Evolutionary conservation across 2,113 vertebrate genomes (phyloP), one percentile per base, ranked within the genome.

Genomic region (Nothoprocta pentlandii): DNA sequence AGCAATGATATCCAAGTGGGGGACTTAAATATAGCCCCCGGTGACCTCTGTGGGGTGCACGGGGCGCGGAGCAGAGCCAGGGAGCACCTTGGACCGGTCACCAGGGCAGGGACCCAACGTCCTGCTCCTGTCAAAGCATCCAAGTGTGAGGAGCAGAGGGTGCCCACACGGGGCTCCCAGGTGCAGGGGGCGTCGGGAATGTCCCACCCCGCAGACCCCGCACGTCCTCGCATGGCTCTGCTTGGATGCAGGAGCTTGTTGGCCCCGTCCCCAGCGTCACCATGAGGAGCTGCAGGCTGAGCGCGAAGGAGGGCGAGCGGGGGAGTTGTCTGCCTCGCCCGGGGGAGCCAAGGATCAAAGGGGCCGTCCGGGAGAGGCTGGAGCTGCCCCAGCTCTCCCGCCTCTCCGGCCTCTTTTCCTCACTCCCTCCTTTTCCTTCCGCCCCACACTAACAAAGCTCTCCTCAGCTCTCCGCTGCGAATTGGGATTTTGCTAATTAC

Each of bases 21-120:
- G 94, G 79, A 64, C 71, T 96, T 96, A 97, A 95, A 95, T 94
- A 96, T 91, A 97, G 96, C 86, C 51, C 34, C 46, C 59, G 44
- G 76, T 78, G 70, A 80, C 34, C 7, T 95, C 97, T 96, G 97
- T 96, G 95, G 97, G 97, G 92, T 68, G 54, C 91, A 80, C 77
- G 6, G 70, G 74, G 41, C 2, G 9, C 68, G 39, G 80, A 53
- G 64, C 87, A 39, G 36, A 39, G 36, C 36, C 36, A 39, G 36
- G 36, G 36, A 39, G 36, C 68, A 19, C 28, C 92, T 64, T 39
- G 36, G 34, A 36, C 41, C 51, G 64, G 49, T 49, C 49, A 23
- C 49, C 49, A 49, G 21, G 47, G 2, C 25, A 42, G 56, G 16
- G 41, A 42, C 25, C 51, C 41, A 49, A 51, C n/a, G 16, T 74